These are phyloP conservation scores for Folsomia manolachei DNA, from an alignment of 2,888 invertebrate genomes.

Conservation along the genomic window DNA sequence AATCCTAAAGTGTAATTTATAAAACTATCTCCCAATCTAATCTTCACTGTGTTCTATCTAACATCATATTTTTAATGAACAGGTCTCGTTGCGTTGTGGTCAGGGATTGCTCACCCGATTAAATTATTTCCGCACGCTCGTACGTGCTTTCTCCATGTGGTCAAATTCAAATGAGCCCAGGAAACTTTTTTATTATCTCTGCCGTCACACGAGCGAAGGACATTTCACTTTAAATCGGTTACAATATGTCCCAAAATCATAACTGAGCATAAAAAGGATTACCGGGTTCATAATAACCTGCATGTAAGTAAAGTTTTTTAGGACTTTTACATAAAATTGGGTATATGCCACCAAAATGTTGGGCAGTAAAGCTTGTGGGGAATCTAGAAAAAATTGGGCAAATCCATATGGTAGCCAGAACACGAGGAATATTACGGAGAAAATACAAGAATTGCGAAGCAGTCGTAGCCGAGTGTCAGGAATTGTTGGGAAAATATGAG, in stretches of 20 bases:
- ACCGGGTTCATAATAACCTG: neutral
- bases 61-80: no score
- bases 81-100: no score
- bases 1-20: no score
- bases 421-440: conserved; percentile 30
- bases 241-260: conserved; percentile 4
- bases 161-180: no score
- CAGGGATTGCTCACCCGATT: no score
- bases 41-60: no score
- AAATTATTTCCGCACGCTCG: no score
- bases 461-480: conserved; percentile 28
- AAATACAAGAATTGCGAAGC: conserved; percentile 33
- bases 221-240: neutral
- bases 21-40: no score
- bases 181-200: no score
- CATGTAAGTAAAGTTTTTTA: neutral
- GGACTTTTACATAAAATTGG: neutral
- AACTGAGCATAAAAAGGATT: neutral
- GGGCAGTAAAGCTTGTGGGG: conserved; percentile 12
- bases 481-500: neutral
- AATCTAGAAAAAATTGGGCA: conserved; percentile 26
- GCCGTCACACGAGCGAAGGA: neutral
- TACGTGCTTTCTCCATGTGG: no score
- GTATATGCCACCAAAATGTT: conserved; percentile 2
- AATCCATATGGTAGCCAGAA: conserved; percentile 39